Percentiles rank a stretch among this genome's conserved stretches.
These are phyloP conservation scores for Psylliodes chrysocephalus DNA, from an alignment of 2,888 invertebrate species.

Conservation along the genomic window DNA sequence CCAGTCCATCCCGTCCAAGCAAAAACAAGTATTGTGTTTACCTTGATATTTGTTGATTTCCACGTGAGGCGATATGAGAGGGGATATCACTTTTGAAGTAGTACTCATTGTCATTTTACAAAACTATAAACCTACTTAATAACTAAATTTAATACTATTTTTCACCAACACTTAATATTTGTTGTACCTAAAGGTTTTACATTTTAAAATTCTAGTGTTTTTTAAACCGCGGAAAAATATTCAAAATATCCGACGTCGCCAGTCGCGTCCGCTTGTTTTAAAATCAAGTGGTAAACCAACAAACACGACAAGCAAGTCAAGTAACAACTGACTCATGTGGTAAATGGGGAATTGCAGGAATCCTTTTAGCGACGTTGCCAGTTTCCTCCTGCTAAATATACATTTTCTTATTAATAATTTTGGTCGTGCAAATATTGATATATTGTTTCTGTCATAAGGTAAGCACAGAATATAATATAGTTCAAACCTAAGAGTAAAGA, in stretches of 20 bases:
- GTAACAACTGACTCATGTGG: constrained; percentile 35
- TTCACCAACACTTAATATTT: not conserved
- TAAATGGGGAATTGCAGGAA: constrained; percentile 26
- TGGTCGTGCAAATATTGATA: too few species aligned
- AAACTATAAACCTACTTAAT: not conserved
- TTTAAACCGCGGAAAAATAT: not conserved
- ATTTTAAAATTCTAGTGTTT: constrained; percentile 4
- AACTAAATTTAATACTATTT: not conserved
- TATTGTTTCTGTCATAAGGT: too few species aligned
- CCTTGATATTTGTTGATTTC: constrained; percentile 52
- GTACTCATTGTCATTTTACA: constrained; percentile 7
- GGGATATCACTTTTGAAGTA: constrained; percentile 46
- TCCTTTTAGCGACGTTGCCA: constrained; percentile 22
- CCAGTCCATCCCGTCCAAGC: not conserved
- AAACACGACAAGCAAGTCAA: constrained; percentile 20
- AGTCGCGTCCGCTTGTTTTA: not conserved
- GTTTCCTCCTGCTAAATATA: not conserved
- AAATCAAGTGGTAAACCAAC: not conserved
- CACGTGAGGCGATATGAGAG: constrained; percentile 47
- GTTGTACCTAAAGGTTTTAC: not conserved
- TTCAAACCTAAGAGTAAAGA: too few species aligned
- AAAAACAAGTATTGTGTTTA: constrained; percentile 32
- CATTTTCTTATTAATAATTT: too few species aligned
- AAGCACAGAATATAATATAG: too few species aligned
- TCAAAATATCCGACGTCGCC: constrained; percentile 3